A percentile compares a stretch with the other conserved stretches of the same genome.
phyloP scores from a whole-genome alignment of 2,113 vertebrate species.

The Empidonax alnorum region DNA sequence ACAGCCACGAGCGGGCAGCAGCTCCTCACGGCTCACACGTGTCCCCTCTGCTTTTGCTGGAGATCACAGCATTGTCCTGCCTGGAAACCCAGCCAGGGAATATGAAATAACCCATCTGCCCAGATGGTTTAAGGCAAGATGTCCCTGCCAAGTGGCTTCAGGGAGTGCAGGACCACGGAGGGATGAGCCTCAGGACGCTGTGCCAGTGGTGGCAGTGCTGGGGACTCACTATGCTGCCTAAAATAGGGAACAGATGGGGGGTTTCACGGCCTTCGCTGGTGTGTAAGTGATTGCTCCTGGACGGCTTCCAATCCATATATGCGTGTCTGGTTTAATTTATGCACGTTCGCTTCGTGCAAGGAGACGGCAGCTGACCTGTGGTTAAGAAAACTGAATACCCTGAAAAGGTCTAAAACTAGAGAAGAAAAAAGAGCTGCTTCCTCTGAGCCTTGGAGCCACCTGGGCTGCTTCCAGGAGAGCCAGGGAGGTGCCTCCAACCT shows the following conservation, averaged over 20 bases:
- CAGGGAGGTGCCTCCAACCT: neutral
- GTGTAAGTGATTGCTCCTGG: conserved; percentile 32
- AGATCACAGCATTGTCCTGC: neutral
- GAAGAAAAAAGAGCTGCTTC: conserved; percentile 20
- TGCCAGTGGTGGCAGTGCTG: neutral
- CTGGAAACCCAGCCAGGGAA: neutral
- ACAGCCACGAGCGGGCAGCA: neutral
- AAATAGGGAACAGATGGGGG: conserved; percentile 7
- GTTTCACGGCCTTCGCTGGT: conserved; percentile 7
- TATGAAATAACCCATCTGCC: neutral
- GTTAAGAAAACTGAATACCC: neutral
- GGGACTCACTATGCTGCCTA: neutral
- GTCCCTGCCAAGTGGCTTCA: neutral
- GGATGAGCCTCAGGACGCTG: neutral
- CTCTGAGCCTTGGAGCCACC: neutral
- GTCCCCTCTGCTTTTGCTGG: neutral
- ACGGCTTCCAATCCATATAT: neutral
- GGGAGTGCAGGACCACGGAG: accelerated
- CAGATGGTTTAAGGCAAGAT: neutral
- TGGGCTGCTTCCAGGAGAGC: neutral
- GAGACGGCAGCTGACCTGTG: conserved; percentile 32
- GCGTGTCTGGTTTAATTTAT: conserved; percentile 16
- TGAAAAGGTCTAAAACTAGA: conserved; percentile 26
- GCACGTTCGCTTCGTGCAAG: neutral
- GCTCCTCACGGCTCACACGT: neutral